Evolutionary conservation across 2,888 invertebrate species (phyloP).

Genomic region (Gymnocheta viridis): DNA sequence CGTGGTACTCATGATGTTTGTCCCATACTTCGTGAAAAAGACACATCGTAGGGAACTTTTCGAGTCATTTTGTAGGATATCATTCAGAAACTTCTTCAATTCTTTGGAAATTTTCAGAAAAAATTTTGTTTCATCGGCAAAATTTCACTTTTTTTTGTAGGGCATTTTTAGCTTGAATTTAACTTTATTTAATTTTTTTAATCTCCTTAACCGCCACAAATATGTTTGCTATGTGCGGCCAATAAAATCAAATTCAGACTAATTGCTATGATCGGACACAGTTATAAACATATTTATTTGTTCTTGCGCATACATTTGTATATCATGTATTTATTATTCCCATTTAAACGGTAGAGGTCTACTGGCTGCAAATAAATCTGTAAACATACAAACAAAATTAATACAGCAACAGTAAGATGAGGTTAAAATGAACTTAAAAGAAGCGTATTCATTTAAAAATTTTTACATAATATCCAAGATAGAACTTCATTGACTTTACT

Average conservation of each 20-base stretch:
- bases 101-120: too few relatives aligned
- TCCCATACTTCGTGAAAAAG: too few relatives aligned
- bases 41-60: too few relatives aligned
- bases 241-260: conserved; percentile 79
- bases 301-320: neutral
- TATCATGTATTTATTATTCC: conserved; percentile 5
- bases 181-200: neutral
- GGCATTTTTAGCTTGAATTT: neutral
- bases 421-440: neutral
- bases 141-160: too few relatives aligned
- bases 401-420: neutral
- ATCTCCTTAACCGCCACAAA: conserved; percentile 49
- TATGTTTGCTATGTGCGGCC: conserved; percentile 64
- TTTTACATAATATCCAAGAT: too few relatives aligned
- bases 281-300: conserved; percentile 75
- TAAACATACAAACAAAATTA: neutral
- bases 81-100: too few relatives aligned
- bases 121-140: too few relatives aligned
- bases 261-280: conserved; percentile 80
- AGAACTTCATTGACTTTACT: neutral
- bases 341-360: conserved; percentile 35
- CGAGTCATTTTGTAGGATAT: too few relatives aligned
- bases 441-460: too few relatives aligned
- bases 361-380: conserved; percentile 1
- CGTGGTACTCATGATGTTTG: too few relatives aligned